Percentiles rank a stretch among this genome's conserved stretches.
Evolutionary conservation across 2,888 invertebrate species (phyloP).

Genomic region (Halictus ligatus): DNA sequence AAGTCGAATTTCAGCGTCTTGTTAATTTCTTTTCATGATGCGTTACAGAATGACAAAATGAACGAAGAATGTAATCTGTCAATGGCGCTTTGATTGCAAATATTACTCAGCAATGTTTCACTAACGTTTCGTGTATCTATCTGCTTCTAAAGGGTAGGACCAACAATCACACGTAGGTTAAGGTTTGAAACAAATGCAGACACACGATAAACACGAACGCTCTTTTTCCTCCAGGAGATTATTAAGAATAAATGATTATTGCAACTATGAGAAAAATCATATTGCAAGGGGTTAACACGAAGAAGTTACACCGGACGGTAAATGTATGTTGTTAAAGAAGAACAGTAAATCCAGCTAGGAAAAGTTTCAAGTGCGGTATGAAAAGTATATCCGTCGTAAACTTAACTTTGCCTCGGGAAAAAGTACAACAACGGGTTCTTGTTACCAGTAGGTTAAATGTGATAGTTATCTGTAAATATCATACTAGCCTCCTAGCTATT

Average conservation of each 20-base stretch:
- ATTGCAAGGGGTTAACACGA: not conserved
- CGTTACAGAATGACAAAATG: too few species aligned
- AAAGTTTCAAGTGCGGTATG: constrained; percentile 51
- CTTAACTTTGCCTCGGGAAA: not conserved
- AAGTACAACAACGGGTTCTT: constrained; percentile 17
- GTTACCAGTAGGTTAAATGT: not conserved
- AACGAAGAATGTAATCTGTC: too few species aligned
- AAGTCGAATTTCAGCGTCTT: too few species aligned
- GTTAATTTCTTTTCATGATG: too few species aligned
- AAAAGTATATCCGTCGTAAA: constrained; percentile 44
- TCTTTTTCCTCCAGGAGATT: not conserved
- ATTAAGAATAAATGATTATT: not conserved
- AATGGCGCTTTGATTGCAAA: too few species aligned
- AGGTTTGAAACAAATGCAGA: too few species aligned
- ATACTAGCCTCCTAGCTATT: not conserved
- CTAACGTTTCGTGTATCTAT: too few species aligned
- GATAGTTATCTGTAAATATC: constrained; percentile 8
- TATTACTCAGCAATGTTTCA: too few species aligned
- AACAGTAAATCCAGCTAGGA: constrained; percentile 31
- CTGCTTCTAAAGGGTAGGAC: too few species aligned
- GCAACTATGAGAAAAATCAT: not conserved
- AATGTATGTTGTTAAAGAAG: constrained; percentile 40
- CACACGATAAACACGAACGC: not conserved
- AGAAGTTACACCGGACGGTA: constrained; percentile 36
- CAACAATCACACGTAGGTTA: too few species aligned